Evolutionary conservation across 2,888 invertebrate genomes (phyloP).

Genomic region (Platerodrilus igneus): DNA sequence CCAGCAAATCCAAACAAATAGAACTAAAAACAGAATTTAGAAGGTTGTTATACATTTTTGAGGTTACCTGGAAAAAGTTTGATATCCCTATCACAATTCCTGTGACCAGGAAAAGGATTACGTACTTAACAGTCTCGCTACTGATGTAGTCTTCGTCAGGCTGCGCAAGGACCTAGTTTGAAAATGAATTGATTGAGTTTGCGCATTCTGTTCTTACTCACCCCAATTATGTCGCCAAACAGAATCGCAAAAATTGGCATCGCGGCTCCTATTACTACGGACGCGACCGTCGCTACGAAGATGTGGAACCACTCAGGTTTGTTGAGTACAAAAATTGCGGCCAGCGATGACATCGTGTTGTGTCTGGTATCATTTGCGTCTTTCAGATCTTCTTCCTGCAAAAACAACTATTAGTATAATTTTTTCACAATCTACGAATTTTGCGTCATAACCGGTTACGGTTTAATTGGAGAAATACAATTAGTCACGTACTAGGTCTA

Average conservation of each 20-base stretch:
- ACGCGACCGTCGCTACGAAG: conserved; percentile 56
- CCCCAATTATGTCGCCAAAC: conserved; percentile 67
- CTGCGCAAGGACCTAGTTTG: conserved; percentile 54
- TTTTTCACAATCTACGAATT: background rate
- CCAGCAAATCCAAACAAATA: conserved; percentile 71
- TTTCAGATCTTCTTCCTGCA: conserved; percentile 4
- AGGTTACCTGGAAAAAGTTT: conserved; percentile 62
- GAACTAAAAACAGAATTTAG: conserved; percentile 32
- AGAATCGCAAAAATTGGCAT: conserved; percentile 71
- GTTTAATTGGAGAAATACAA: no score
- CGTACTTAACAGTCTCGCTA: conserved; percentile 56
- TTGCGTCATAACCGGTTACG: no score
- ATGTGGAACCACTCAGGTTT: conserved; percentile 64
- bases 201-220: no score
- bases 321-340: conserved; percentile 53
- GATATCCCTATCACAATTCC: conserved; percentile 62
- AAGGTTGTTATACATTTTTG: conserved; percentile 1
- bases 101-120: conserved; percentile 62
- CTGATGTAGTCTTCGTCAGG: conserved; percentile 52
- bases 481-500: no score
- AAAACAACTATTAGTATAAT: background rate
- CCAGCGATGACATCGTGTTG: conserved; percentile 32
- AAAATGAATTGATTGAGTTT: no score
- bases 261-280: conserved; percentile 63
- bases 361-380: conserved; percentile 5